Evolutionary conservation across 2,113 vertebrate species (phyloP).

Genomic region (Scytalopus superciliaris): DNA sequence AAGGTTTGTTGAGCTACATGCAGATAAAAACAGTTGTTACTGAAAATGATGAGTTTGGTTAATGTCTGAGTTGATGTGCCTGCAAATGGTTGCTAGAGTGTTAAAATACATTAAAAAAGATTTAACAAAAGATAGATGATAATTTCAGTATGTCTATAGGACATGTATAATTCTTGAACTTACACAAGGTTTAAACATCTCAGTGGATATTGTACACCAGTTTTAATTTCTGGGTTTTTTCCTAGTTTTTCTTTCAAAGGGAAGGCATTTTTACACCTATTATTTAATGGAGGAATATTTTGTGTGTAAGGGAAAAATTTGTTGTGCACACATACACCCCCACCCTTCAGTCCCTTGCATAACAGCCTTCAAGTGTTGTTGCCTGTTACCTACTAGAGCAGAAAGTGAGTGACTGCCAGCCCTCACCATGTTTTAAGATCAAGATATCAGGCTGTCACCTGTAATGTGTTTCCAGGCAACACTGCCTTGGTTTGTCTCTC

Average conservation of each 20-base stretch:
- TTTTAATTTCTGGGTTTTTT: background rate
- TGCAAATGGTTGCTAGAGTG: background rate
- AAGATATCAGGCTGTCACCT: background rate
- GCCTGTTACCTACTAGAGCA: background rate
- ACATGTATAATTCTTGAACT: background rate
- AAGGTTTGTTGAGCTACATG: background rate
- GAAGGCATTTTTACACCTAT: background rate
- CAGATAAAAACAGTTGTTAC: background rate
- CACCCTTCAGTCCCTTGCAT: background rate
- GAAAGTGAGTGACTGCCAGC: background rate
- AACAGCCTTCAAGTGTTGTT: background rate
- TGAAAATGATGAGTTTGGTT: background rate
- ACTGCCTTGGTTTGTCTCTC: background rate
- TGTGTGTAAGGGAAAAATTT: background rate
- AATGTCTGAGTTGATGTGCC: background rate
- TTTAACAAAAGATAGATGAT: background rate
- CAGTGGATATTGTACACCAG: background rate
- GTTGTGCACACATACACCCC: background rate
- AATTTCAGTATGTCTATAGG: background rate
- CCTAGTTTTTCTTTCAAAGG: background rate
- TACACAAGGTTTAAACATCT: background rate
- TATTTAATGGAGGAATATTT: background rate
- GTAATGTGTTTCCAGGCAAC: background rate
- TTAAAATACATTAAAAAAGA: background rate
- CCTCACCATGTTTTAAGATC: background rate